Base-by-base conservation (phyloP, 2,113 vertebrate species). In the Salminus brasiliensis region DNA sequence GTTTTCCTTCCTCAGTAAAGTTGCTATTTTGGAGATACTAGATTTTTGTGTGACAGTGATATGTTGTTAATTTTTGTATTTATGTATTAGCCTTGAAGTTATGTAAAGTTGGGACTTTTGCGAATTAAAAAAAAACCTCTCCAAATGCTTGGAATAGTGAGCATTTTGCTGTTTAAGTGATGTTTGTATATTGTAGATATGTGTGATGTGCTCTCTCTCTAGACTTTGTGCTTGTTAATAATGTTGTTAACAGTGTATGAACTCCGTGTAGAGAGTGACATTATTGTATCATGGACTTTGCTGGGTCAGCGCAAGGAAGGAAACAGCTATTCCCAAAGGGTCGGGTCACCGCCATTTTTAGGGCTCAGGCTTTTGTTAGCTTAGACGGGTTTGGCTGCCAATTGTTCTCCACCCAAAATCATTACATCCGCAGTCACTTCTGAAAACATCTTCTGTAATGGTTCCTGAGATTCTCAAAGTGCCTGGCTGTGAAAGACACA, bases 301-400 rank as follows among this genome's bases (percentile, higher is more conserved):
- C 94, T 94, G 93, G 82, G 92, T 93, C 95, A 96, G 94, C 94
- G 93, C 92, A 91, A 96, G 96, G 95, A 98, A 96, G 97, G 95
- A 96, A 97, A 93, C 62, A 49, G 74, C 92, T 90, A 91, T 91
- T 94, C 94, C 95, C 95, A 68, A 41, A 74, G 89, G 91, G 91
- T 90, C 86, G 90, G 80, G 91, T 90, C 90, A 88, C 70, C 90
- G 89, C 94, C 95, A 93, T 94, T 94, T 95, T 92, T 94, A 95
- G 94, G 92, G 92, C 91, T 82, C 84, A 83, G 90, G 88, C 95
- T 94, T 95, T 97, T 96, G 96, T 97, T 96, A 92, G 77, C 92
- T 94, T 88, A 94, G 90, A 93, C 91, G 79, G 87, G 81, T 91
- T 90, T 92, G 92, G 90, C 91, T 95, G 91, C 92, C 77, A 93